Evolutionary conservation across 2,113 vertebrate genomes (phyloP), one percentile per base, ranked within the genome.

Genomic region (Bos indicus): DNA sequence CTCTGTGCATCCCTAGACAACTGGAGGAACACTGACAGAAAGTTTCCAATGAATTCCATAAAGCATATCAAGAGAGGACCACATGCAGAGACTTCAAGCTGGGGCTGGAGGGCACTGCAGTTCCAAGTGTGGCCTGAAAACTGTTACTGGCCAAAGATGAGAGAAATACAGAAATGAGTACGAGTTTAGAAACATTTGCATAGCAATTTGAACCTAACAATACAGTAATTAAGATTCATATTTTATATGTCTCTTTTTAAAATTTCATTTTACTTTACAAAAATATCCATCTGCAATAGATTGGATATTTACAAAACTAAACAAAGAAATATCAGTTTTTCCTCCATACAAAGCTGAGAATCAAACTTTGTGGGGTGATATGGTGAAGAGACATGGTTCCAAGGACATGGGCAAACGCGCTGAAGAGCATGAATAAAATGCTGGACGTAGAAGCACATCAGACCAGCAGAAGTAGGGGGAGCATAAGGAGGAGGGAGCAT

Each of bases 261-360:
- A 30, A 36, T 81, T 91, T 97, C 33, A 54, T 59, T 95, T 95
- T 83, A 54, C 86, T 88, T 93, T 74, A 56, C 2, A 82, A 97
- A 93, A 59, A 67, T 28, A 52, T 33, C 25, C 21, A 33, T 74
- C 46, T 82, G 51, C 28, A 80, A 46, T 57, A 15, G 12, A 48
- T 64, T 94, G 46, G 12, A 91, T 64, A 89, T 74, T 54, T 93
- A 59, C 15, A 87, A 67, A 74, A 84, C 60, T 59, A 85, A 62
- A 40, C 46, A 51, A 30, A n/a, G 54, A 81, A 92, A 74, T 30
- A 54, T 3, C 33, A 9, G 15, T 26, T 19, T 89, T 86, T 92
- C 71, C 36, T 48, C 7, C n/a, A 86, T 13, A 36, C 19, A 5
- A 40, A 89, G 78, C 46, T 97, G 64, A 48, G 46, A 86, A 57